phyloP scores from a whole-genome alignment of 2,797 vertebrate genomes.

The Platalea minor region DNA sequence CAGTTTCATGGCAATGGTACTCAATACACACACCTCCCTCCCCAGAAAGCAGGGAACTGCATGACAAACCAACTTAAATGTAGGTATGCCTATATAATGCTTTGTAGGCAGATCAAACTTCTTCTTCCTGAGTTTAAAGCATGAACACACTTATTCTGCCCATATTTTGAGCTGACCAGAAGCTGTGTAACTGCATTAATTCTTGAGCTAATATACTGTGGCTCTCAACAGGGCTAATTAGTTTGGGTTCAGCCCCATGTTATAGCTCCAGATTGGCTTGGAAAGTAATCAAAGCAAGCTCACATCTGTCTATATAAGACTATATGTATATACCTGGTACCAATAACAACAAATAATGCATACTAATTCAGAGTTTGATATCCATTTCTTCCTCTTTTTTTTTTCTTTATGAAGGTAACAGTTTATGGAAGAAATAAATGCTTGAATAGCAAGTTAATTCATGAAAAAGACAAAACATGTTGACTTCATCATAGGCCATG shows the following conservation, averaged over 20 bases:
- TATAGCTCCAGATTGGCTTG: conserved; percentile 10
- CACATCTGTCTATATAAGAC: background rate
- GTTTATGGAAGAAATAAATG: background rate
- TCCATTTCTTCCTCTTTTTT: background rate
- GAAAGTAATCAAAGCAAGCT: conserved; percentile 10
- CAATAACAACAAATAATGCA: background rate
- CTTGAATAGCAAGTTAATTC: background rate
- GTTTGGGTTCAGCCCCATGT: background rate
- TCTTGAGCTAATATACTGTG: background rate
- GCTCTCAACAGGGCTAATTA: background rate
- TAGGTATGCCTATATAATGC: background rate
- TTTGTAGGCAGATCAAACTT: background rate
- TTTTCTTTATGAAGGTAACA: background rate
- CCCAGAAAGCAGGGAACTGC: background rate
- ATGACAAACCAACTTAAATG: background rate
- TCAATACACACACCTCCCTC: background rate
- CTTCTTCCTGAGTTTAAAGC: background rate
- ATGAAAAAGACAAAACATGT: background rate
- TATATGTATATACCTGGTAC: background rate
- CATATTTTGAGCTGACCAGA: background rate
- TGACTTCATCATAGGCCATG: background rate
- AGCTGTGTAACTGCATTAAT: conserved; percentile 14
- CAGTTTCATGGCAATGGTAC: background rate
- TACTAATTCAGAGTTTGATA: background rate
- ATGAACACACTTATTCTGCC: background rate